phyloP scores from a whole-genome alignment of 2,797 vertebrate genomes.

The Amblyraja radiata region DNA sequence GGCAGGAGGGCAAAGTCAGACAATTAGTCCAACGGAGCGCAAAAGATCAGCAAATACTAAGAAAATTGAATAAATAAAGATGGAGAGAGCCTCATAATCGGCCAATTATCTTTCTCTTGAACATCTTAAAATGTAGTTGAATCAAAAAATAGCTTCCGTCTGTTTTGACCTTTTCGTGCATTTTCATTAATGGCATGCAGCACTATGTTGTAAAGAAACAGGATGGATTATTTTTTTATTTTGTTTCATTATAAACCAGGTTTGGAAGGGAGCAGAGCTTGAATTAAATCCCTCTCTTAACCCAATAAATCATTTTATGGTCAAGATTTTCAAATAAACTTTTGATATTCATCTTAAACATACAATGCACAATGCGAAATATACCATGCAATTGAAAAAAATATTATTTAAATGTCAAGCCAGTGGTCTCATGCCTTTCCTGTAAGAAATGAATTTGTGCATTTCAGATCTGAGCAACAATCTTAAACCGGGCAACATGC shows the following conservation, averaged over 20 bases:
- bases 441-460: background rate
- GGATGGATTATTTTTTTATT: background rate
- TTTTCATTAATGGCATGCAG: background rate
- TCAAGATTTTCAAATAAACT: background rate
- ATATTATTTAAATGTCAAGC: background rate
- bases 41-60: constrained; percentile 20
- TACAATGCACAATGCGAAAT: background rate
- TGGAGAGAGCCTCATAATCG: background rate
- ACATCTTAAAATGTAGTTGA: constrained; percentile 14
- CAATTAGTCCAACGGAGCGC: constrained; percentile 4
- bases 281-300: background rate
- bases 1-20: background rate
- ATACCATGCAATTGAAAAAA: background rate
- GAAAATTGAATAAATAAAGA: constrained; percentile 19
- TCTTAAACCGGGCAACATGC: background rate
- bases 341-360: background rate
- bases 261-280: background rate
- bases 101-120: background rate
- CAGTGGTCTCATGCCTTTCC: background rate
- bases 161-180: background rate
- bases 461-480: background rate
- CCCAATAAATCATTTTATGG: background rate
- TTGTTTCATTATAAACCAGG: background rate
- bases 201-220: background rate
- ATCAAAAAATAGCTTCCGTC: background rate